Evolutionary conservation across 2,797 vertebrate genomes (phyloP).

Genomic region (Eptatretus atami): DNA sequence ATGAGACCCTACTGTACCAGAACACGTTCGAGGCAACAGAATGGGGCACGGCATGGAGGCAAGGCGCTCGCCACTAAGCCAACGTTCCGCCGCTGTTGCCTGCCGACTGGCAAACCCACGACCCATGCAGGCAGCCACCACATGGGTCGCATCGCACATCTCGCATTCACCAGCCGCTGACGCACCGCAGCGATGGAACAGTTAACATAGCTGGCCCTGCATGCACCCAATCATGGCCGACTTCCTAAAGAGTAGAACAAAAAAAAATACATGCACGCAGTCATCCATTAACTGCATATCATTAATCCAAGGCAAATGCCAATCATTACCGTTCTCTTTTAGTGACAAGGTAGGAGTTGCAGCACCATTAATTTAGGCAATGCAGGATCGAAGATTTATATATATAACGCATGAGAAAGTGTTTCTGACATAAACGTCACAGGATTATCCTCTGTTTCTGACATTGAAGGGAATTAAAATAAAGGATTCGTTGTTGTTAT

Average conservation of each 20-base stretch:
- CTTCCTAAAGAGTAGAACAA: slow-evolving; percentile 20
- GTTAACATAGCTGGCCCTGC: slow-evolving; percentile 35
- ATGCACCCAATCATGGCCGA: slow-evolving; percentile 67
- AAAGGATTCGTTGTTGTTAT: no score
- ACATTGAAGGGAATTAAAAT: no score
- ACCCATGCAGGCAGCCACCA: slow-evolving; percentile 76
- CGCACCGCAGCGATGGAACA: slow-evolving; percentile 32
- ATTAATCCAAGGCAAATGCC: no score
- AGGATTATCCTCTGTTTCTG: no score
- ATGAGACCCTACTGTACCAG: slow-evolving; percentile 30
- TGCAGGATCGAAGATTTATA: no score
- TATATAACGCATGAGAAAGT: no score
- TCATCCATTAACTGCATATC: no score
- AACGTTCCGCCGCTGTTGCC: slow-evolving; percentile 55
- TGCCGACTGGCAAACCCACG: slow-evolving; percentile 85
- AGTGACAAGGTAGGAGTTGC: no score
- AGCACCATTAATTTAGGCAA: no score
- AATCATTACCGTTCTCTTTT: no score
- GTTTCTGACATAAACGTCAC: no score
- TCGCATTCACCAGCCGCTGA: slow-evolving; percentile 28
- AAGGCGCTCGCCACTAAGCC: slow-evolving; percentile 64
- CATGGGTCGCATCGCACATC: slow-evolving; percentile 64
- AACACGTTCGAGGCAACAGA: slow-evolving; percentile 66
- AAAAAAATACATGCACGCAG: not conserved
- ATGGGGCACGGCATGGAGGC: slow-evolving; percentile 50